Percentiles rank a stretch among this genome's conserved stretches.
Evolutionary conservation across 2,797 vertebrate species (phyloP).

Genomic region (Eulemur albifrons): DNA sequence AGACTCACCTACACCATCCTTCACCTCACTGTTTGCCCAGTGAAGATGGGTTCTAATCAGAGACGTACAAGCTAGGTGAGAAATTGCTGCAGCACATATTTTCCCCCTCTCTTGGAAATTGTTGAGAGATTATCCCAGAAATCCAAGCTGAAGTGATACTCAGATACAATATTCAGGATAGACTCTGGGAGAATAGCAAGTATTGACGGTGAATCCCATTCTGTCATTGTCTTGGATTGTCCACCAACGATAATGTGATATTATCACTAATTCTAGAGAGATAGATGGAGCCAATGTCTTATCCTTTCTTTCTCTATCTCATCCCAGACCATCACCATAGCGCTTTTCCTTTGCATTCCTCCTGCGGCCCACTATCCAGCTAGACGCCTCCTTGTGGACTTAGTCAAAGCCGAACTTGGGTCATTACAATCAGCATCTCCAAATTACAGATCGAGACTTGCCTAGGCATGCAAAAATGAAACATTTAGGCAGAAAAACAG

Average conservation of each 20-base stretch:
- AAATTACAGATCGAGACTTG: background rate
- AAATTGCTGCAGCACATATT: background rate
- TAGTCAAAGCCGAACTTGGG: background rate
- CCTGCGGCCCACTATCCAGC: background rate
- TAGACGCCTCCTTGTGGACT: background rate
- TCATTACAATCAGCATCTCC: background rate
- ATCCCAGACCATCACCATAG: background rate
- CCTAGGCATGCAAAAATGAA: background rate
- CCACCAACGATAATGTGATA: conserved; percentile 35
- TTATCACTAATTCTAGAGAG: conserved; percentile 39
- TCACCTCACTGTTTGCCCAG: rapidly evolving
- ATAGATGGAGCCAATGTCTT: conserved; percentile 3
- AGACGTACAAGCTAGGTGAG: background rate
- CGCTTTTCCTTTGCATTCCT: conserved; percentile 16
- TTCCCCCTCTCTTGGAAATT: background rate
- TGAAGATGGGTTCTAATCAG: background rate
- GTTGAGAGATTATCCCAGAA: conserved; percentile 33
- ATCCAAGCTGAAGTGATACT: background rate
- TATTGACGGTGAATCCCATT: conserved; percentile 36
- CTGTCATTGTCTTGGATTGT: background rate
- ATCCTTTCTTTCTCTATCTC: conserved; percentile 11
- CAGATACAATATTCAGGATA: background rate
- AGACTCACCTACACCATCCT: too few species aligned
- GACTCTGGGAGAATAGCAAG: conserved; percentile 4
- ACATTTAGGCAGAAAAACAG: background rate